A percentile compares a stretch with the other conserved stretches of the same genome.
Evolutionary conservation across 2,113 vertebrate species (phyloP).

Genomic region (Notarius quadriscutis): DNA sequence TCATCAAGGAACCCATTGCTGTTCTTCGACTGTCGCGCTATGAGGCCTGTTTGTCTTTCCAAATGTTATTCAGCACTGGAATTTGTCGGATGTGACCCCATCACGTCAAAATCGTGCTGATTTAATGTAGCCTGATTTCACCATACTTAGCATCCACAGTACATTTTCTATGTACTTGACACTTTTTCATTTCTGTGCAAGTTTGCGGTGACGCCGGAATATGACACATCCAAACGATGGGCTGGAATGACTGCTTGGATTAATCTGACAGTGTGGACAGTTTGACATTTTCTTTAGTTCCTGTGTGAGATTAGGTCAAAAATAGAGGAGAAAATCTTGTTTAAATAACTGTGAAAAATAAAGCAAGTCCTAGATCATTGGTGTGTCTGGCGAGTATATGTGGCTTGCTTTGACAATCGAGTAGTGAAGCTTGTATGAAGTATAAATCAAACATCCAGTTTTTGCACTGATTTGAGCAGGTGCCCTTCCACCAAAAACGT

Average conservation of each 20-base stretch:
- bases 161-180: not conserved
- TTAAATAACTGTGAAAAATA: not conserved
- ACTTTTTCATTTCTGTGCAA: not conserved
- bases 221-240: not conserved
- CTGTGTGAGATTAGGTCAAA: not conserved
- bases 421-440: not conserved
- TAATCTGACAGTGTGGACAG: accelerated
- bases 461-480: not conserved
- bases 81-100: too few species aligned
- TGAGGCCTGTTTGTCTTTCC: too few species aligned
- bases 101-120: too few species aligned
- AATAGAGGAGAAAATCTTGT: not conserved
- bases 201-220: not conserved
- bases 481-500: too few species aligned
- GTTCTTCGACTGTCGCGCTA: too few species aligned
- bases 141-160: too few species aligned
- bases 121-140: too few species aligned
- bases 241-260: not conserved
- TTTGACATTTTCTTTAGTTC: not conserved
- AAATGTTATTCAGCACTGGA: too few species aligned
- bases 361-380: not conserved
- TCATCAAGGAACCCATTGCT: too few species aligned
- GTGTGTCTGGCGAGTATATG: not conserved
- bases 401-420: not conserved
- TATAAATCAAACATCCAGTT: not conserved